These are phyloP conservation scores for Struthidea cinerea DNA, from an alignment of 2,113 vertebrate genomes.

Conservation along the genomic window DNA sequence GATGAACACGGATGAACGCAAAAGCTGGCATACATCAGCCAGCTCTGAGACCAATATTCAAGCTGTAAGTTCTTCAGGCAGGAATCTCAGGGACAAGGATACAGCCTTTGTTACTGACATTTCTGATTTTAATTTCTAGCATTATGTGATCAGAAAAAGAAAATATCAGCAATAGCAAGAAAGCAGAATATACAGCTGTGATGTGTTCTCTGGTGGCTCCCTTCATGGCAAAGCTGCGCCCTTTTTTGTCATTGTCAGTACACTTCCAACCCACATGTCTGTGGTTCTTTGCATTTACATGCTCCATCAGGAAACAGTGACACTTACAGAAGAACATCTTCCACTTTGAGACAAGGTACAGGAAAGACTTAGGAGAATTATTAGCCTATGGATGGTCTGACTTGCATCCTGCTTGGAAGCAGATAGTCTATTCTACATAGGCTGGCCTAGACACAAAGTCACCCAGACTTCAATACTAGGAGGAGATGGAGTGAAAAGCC, in stretches of 20 bases:
- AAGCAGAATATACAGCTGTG: background rate
- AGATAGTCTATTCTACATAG: background rate
- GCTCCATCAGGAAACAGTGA: background rate
- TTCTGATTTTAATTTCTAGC: background rate
- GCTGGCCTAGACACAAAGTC: background rate
- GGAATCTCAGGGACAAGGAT: background rate
- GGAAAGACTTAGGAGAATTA: background rate
- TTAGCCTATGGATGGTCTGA: background rate
- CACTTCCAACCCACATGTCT: background rate
- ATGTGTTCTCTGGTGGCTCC: background rate
- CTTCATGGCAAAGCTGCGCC: background rate
- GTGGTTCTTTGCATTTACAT: background rate
- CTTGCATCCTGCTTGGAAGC: background rate
- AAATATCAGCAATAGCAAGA: background rate
- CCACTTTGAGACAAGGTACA: background rate
- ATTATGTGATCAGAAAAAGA: background rate
- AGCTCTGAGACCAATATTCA: background rate
- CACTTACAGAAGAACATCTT: background rate
- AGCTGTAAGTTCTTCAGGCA: background rate
- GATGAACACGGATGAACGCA: background rate
- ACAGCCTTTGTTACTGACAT: background rate
- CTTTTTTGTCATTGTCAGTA: background rate
- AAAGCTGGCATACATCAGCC: background rate
- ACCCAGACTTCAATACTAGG: background rate
- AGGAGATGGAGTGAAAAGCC: background rate